These are phyloP conservation scores for Epirrhoe tristata DNA, from an alignment of 2,888 invertebrate species.

Conservation along the genomic window DNA sequence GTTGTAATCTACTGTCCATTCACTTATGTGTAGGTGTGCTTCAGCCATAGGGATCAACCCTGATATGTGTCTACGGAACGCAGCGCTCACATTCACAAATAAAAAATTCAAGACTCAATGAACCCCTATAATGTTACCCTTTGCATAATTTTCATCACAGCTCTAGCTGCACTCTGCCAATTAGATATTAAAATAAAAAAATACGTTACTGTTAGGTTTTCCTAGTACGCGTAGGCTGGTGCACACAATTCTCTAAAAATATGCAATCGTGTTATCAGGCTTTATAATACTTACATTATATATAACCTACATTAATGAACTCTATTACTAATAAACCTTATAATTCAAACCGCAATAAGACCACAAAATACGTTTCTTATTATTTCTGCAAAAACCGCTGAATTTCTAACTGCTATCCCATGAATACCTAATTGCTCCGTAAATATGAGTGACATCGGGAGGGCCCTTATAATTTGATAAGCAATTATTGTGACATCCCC, in stretches of 20 bases:
- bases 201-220: too few relatives aligned
- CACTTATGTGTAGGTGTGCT: constrained; percentile 11
- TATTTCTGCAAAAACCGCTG: constrained; percentile 11
- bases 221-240: too few relatives aligned
- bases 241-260: too few relatives aligned
- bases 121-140: not conserved
- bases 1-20: not conserved
- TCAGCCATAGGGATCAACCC: constrained; percentile 69
- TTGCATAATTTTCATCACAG: not conserved
- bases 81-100: constrained; percentile 59
- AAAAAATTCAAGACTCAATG: not conserved
- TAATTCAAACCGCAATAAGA: constrained; percentile 17
- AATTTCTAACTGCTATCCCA: constrained; percentile 24
- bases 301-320: too few relatives aligned
- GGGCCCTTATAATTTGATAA: constrained; percentile 39
- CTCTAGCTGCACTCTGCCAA: not conserved
- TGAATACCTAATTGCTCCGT: constrained; percentile 36
- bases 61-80: constrained; percentile 80
- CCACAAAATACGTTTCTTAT: constrained; percentile 14
- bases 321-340: not conserved
- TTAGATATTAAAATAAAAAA: too few relatives aligned
- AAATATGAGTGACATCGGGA: constrained; percentile 37
- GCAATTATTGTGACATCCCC: constrained; percentile 41
- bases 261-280: too few relatives aligned
- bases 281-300: too few relatives aligned